Conservation (phyloP, 2,113 vertebrate genomes). For the Mustelus asterias region DNA sequence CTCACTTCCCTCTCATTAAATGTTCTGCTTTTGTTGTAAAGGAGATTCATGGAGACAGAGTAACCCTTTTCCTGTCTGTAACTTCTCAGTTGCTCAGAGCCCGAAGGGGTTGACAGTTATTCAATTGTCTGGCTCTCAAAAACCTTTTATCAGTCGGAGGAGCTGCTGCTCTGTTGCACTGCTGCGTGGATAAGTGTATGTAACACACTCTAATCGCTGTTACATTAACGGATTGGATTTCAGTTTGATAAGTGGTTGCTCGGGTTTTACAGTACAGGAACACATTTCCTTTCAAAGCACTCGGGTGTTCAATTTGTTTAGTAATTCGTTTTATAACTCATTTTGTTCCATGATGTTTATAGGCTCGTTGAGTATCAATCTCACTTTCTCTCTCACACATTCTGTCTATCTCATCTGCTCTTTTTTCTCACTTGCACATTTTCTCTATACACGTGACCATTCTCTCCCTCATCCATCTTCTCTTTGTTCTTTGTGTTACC, state of each 20-base stretch:
- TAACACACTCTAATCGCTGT: conserved; percentile 29
- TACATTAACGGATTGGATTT: conserved; percentile 33
- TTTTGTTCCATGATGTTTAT: not conserved
- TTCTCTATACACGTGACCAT: not conserved
- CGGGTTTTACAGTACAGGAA: not conserved
- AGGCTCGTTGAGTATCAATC: not conserved
- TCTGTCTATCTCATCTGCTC: not conserved
- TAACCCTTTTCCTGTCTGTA: conserved; percentile 23
- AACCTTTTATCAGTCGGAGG: conserved; percentile 33
- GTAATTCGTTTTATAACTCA: not conserved
- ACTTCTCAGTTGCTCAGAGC: not conserved
- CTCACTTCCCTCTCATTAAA: not conserved
- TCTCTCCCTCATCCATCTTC: not conserved
- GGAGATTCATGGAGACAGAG: not conserved
- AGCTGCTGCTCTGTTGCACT: conserved; percentile 21
- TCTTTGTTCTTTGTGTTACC: not conserved
- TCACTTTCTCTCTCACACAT: not conserved
- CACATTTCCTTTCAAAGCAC: not conserved
- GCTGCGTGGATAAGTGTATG: conserved; percentile 13
- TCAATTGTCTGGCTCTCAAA: conserved; percentile 36
- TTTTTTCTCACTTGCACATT: not conserved
- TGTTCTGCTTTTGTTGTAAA: not conserved
- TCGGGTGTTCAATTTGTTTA: not conserved
- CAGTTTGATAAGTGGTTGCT: conserved; percentile 13
- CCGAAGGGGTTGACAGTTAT: conserved; percentile 34